Evolutionary conservation across 2,888 invertebrate species (phyloP).

Genomic region (Drosophila setosimentum): DNA sequence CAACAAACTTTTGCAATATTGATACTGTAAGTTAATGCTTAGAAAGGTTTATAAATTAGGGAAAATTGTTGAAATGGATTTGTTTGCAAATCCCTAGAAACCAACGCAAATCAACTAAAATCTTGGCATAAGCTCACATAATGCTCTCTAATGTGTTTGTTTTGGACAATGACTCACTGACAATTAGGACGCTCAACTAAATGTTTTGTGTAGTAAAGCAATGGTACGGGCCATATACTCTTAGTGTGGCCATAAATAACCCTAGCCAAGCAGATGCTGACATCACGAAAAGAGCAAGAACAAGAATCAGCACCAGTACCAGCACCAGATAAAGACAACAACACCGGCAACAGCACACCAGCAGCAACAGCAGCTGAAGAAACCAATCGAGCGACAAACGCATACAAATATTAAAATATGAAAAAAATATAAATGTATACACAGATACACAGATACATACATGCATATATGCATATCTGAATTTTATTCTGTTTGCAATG

Average conservation of each 20-base stretch:
- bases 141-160: neutral
- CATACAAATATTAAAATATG: conserved; percentile 29
- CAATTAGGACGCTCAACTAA: conserved; percentile 23
- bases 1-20: no score
- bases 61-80: conserved; percentile 4
- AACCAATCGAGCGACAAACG: conserved; percentile 48
- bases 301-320: neutral
- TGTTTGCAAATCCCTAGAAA: conserved; percentile 14
- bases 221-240: conserved; percentile 17
- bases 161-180: conserved; percentile 39
- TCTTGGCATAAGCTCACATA: conserved; percentile 14
- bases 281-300: conserved; percentile 39
- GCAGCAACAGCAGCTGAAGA: conserved; percentile 29
- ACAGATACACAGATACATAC: conserved; percentile 9
- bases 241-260: conserved; percentile 46
- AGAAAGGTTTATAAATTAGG: neutral
- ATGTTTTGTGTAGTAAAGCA: conserved; percentile 13
- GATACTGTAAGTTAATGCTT: neutral
- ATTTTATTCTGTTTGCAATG: conserved; percentile 21
- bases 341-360: neutral
- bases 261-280: conserved; percentile 47
- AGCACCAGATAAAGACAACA: conserved; percentile 21
- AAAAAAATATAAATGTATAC: neutral
- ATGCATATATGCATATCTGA: conserved; percentile 14
- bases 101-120: conserved; percentile 4